These are phyloP conservation scores for Argyrosomus regius DNA, from an alignment of 2,797 vertebrate species.

Conservation along the genomic window DNA sequence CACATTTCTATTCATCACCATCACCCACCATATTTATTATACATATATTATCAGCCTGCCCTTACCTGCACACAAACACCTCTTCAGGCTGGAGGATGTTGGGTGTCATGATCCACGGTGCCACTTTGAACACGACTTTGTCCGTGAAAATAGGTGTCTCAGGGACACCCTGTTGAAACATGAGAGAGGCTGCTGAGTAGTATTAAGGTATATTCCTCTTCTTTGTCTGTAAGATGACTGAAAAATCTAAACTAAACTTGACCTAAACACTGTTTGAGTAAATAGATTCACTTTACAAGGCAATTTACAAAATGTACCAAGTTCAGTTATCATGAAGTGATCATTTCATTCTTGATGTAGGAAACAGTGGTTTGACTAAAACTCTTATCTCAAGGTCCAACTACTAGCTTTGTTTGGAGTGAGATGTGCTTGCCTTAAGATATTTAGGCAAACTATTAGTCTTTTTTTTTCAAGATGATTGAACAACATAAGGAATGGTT, in stretches of 20 bases:
- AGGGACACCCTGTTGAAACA: slow-evolving; percentile 81
- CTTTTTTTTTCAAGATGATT: not conserved
- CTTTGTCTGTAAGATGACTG: not conserved
- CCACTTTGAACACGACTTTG: slow-evolving; percentile 88
- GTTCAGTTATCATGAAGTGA: slow-evolving; percentile 79
- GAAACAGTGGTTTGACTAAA: not conserved
- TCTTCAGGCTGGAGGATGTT: slow-evolving; percentile 90
- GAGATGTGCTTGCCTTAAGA: not conserved
- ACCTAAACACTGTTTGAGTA: not conserved
- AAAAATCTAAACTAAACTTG: not conserved
- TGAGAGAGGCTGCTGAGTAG: not conserved
- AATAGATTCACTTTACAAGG: not conserved
- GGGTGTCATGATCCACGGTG: slow-evolving; percentile 97
- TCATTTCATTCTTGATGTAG: slow-evolving; percentile 78
- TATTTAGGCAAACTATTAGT: not conserved
- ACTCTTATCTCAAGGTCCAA: not conserved
- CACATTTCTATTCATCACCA: not conserved
- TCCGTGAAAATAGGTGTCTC: slow-evolving; percentile 92
- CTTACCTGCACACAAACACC: slow-evolving; percentile 91
- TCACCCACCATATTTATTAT: slow-evolving; percentile 24
- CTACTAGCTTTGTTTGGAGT: not conserved
- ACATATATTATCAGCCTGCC: slow-evolving; percentile 6
- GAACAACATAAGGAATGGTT: not conserved
- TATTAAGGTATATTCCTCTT: not conserved
- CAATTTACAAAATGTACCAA: not conserved